These are phyloP conservation scores for Ammospiza caudacuta DNA, from an alignment of 2,113 vertebrate species.

Conservation along the genomic window DNA sequence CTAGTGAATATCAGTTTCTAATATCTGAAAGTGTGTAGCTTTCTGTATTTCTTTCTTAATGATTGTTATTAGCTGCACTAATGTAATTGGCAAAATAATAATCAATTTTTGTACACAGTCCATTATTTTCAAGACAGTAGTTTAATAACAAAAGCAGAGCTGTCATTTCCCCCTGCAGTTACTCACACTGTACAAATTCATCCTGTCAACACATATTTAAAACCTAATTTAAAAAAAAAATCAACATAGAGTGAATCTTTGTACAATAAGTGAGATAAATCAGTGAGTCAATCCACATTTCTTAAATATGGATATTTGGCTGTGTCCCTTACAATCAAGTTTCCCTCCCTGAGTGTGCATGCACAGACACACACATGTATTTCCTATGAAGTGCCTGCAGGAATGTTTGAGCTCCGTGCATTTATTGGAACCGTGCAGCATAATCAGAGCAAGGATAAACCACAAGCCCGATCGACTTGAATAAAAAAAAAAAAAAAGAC, in stretches of 20 bases:
- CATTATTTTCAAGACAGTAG: constrained; percentile 75
- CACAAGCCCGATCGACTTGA: background rate
- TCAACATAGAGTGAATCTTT: constrained; percentile 53
- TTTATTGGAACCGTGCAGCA: background rate
- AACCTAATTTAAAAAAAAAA: constrained; percentile 70
- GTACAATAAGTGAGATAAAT: constrained; percentile 54
- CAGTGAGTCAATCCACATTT: constrained; percentile 44
- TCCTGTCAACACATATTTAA: constrained; percentile 78
- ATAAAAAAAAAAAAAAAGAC: background rate
- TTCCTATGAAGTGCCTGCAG: background rate
- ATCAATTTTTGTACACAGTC: constrained; percentile 67
- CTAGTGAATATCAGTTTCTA: constrained; percentile 44
- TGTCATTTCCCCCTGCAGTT: constrained; percentile 69
- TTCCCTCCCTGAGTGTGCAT: background rate
- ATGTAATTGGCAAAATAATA: constrained; percentile 75
- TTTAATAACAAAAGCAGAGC: constrained; percentile 75
- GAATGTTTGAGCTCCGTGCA: background rate
- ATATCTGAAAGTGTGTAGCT: constrained; percentile 39
- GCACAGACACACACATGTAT: background rate
- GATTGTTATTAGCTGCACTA: constrained; percentile 67
- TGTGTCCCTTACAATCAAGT: background rate
- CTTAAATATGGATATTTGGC: constrained; percentile 2
- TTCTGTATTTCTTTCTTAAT: constrained; percentile 50
- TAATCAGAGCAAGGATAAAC: constrained; percentile 27
- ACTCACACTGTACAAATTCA: constrained; percentile 66